Conservation (phyloP, 35 echinoderm and acorn worm genomes). For the Apostichopus japonicus region DNA sequence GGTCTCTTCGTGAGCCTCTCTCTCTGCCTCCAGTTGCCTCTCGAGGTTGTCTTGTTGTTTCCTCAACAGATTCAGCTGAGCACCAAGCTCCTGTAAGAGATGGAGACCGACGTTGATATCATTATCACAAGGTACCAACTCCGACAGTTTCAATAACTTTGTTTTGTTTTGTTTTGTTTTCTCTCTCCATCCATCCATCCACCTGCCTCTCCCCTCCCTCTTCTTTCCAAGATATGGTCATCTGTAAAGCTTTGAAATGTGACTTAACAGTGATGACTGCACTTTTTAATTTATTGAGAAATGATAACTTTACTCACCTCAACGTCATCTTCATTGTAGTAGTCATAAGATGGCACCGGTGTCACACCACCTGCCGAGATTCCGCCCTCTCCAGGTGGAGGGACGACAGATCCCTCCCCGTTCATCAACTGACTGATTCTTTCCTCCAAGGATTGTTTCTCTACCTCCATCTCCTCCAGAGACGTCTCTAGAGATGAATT, state of each 20-base stretch:
- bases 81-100: constrained; percentile 69
- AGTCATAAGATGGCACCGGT: constrained; percentile 6
- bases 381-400: background rate
- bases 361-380: background rate
- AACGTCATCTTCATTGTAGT: constrained; percentile 94
- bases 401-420: constrained; percentile 12
- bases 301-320: constrained; percentile 57
- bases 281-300: no score
- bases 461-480: constrained; percentile 66
- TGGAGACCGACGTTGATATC: no score
- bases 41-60: constrained; percentile 74
- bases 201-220: no score
- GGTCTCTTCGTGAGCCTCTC: constrained; percentile 73
- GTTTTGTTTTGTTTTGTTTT: no score
- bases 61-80: constrained; percentile 76
- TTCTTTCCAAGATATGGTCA: no score
- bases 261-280: no score
- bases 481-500: constrained; percentile 63
- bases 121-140: no score
- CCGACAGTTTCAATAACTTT: no score
- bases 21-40: constrained; percentile 71
- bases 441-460: constrained; percentile 55
- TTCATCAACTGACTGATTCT: constrained; percentile 50
- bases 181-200: no score
- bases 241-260: no score